Base-by-base conservation (phyloP, 2,113 vertebrate species). In the Probosciger aterrimus region DNA sequence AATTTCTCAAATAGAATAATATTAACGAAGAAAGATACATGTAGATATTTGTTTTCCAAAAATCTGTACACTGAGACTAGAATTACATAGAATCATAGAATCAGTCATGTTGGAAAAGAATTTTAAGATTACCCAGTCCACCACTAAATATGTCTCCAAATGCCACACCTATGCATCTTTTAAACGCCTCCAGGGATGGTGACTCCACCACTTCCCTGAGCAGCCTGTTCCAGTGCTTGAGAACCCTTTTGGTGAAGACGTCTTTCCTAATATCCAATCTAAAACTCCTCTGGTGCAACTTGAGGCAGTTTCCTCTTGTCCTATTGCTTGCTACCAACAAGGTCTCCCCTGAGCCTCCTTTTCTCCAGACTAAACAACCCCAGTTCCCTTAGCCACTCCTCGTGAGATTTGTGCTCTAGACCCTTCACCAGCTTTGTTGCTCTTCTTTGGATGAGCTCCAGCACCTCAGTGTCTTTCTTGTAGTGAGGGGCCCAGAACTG, bases 1-100 rank as follows among this genome's bases (percentile, higher is more conserved):
- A 93, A 94, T 96, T 92, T 91, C 65, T 82, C 44, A 96, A 97
- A 94, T 37, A 96, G 86, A 89, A 95, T 90, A 88, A 91, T 81
- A 59, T 80, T 19, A 57, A 20, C 35, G 22, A 90, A 92, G 52
- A 91, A 94, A 92, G 15, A 85, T 44, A 52, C 10, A 17, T 17
- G 41, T 75, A 90, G 41, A 71, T 53, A 20, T 74, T 67, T 64
- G 25, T 83, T 90, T 86, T 64, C 57, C 62, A 57, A 94, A 84
- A 28, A 74, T 77, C 30, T n/a, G 14, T 24, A 60, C 19, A 37
- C 7, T 16, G 10, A 95, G 28, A 62, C 69, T 68, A 93, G 79
- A 77, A 69, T 65, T 73, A n/a, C 23, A 35, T 3, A 69, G 23
- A 79, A 39, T 24, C 11, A 53, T 13, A 37, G n/a, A 50, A 68